These are phyloP conservation scores for Noctua pronuba DNA, from an alignment of 2,888 invertebrate species.

Conservation along the genomic window DNA sequence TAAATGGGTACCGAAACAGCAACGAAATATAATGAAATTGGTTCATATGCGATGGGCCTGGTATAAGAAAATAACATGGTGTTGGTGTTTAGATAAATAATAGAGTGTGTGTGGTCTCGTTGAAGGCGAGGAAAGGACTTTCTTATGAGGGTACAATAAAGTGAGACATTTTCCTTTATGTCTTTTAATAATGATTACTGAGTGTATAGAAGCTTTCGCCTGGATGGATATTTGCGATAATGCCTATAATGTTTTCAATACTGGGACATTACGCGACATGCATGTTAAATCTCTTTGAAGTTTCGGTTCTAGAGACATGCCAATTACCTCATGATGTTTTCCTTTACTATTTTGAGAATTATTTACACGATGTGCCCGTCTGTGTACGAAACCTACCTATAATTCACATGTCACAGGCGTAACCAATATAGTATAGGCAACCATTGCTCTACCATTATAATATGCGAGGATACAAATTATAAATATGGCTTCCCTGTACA, in stretches of 20 bases:
- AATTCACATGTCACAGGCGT: not conserved
- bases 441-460: not conserved
- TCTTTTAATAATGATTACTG: not conserved
- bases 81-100: constrained; percentile 9
- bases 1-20: not conserved
- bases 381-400: not conserved
- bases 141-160: too few relatives aligned
- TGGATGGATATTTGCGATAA: not conserved
- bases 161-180: not conserved
- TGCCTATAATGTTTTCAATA: not conserved
- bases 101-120: not conserved
- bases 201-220: not conserved
- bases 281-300: not conserved
- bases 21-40: not conserved
- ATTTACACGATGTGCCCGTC: not conserved
- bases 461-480: not conserved
- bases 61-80: not conserved
- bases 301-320: not conserved
- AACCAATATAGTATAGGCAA: not conserved
- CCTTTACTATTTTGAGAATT: not conserved
- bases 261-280: not conserved
- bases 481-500: not conserved
- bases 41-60: not conserved
- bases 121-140: not conserved
- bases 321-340: not conserved